These are phyloP conservation scores for Pseudolaguvia tuberculata DNA, from an alignment of 2,113 vertebrate species.

Conservation along the genomic window DNA sequence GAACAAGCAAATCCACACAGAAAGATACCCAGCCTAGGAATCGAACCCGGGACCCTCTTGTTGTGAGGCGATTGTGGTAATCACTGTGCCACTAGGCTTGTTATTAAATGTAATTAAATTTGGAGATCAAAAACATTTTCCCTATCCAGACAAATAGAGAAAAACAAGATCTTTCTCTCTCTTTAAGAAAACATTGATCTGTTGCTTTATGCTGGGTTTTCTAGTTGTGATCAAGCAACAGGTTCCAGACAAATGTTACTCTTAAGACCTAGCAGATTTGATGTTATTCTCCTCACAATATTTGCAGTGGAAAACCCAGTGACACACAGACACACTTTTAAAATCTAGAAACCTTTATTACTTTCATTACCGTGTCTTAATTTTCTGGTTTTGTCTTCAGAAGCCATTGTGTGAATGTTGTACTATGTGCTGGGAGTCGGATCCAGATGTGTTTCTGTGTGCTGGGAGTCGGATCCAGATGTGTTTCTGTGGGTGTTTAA, in stretches of 20 bases:
- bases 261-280: background rate
- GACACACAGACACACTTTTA: background rate
- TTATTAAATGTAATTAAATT: too few species aligned
- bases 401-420: background rate
- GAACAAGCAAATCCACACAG: too few species aligned
- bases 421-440: background rate
- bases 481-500: slow-evolving; percentile 18
- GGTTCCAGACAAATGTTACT: too few species aligned
- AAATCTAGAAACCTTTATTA: background rate
- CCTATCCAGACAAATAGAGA: background rate
- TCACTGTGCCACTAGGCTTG: too few species aligned
- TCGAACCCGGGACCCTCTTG: too few species aligned
- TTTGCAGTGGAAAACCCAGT: background rate
- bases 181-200: too few species aligned
- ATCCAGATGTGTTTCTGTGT: background rate
- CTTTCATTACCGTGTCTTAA: background rate
- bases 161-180: background rate
- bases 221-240: background rate
- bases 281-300: background rate
- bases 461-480: background rate
- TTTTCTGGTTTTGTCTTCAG: background rate
- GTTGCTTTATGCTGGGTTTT: background rate
- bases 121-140: background rate
- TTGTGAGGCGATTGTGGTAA: too few species aligned
- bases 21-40: too few species aligned